Evolutionary conservation across 2,888 invertebrate genomes (phyloP).

Genomic region (Cephus pygmeus): DNA sequence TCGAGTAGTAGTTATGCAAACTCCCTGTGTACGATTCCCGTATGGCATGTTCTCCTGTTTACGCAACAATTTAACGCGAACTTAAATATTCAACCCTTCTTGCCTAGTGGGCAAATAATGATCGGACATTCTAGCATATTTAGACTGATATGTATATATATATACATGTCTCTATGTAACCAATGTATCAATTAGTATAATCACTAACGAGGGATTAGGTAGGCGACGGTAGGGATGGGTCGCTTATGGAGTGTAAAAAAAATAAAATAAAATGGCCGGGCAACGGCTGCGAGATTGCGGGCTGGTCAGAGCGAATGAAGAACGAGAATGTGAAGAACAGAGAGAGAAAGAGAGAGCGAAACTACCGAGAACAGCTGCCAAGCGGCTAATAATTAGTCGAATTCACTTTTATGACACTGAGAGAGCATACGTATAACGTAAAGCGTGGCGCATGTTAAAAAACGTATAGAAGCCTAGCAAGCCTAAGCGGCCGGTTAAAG

Average conservation of each 20-base stretch:
- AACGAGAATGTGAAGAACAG: background rate
- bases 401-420: conserved; percentile 44
- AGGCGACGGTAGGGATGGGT: background rate
- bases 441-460: conserved; percentile 1
- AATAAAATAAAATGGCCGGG: background rate
- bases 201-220: background rate
- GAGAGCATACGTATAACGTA: background rate
- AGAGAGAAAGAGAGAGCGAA: no score
- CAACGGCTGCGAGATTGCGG: conserved; percentile 7
- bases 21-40: conserved; percentile 25
- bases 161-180: background rate
- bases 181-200: background rate
- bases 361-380: conserved; percentile 35
- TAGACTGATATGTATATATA: background rate
- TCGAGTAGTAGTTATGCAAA: conserved; percentile 54
- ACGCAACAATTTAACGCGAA: conserved; percentile 30
- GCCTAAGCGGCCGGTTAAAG: conserved; percentile 21
- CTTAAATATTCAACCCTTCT: background rate
- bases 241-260: background rate
- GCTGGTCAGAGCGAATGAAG: background rate
- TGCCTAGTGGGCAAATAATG: background rate
- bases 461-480: background rate
- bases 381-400: conserved; percentile 42
- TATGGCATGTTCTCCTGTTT: conserved; percentile 32
- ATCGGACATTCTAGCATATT: background rate